phyloP scores from a whole-genome alignment of 2,797 vertebrate species.

The Sparus aurata region DNA sequence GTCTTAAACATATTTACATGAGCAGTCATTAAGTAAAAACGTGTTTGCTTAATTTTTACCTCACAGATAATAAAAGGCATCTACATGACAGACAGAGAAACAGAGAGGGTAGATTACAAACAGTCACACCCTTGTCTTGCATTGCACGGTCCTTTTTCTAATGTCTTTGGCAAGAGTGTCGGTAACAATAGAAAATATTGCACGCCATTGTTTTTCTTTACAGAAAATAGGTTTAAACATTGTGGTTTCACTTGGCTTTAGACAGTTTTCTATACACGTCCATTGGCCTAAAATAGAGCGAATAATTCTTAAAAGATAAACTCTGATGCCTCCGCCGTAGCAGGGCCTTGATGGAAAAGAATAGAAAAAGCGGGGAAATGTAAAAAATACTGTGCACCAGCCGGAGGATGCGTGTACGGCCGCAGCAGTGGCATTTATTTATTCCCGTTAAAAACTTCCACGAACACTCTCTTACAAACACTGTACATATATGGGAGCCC shows the following conservation, averaged over 20 bases:
- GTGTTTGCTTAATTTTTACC: conserved; percentile 24
- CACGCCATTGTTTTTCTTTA: conserved; percentile 90
- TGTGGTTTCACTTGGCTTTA: conserved; percentile 74
- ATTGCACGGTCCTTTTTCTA: conserved; percentile 65
- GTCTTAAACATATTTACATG: conserved; percentile 73
- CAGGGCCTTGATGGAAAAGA: conserved; percentile 79
- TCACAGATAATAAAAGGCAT: conserved; percentile 63
- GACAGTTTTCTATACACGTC: conserved; percentile 45
- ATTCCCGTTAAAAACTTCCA: conserved; percentile 27
- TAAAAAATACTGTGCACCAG: conserved; percentile 57
- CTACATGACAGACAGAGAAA: conserved; percentile 58
- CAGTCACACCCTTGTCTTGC: conserved; percentile 78
- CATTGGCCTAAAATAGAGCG: conserved; percentile 77
- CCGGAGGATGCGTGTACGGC: conserved; percentile 9
- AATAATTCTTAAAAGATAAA: conserved; percentile 56
- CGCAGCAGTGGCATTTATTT: conserved; percentile 51
- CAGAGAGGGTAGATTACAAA: conserved; percentile 73
- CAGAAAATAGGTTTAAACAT: conserved; percentile 83
- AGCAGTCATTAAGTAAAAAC: conserved; percentile 64
- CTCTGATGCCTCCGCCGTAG: conserved; percentile 55
- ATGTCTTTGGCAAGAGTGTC: conserved; percentile 90
- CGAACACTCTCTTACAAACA: conserved; percentile 38
- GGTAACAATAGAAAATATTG: conserved; percentile 91
- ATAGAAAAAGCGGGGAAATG: conserved; percentile 49
- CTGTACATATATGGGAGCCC: conserved; percentile 34